A percentile compares a stretch with the other conserved stretches of the same genome.
These are phyloP conservation scores for Liodrosophila aerea DNA, from an alignment of 2,888 invertebrate genomes.

Conservation along the genomic window DNA sequence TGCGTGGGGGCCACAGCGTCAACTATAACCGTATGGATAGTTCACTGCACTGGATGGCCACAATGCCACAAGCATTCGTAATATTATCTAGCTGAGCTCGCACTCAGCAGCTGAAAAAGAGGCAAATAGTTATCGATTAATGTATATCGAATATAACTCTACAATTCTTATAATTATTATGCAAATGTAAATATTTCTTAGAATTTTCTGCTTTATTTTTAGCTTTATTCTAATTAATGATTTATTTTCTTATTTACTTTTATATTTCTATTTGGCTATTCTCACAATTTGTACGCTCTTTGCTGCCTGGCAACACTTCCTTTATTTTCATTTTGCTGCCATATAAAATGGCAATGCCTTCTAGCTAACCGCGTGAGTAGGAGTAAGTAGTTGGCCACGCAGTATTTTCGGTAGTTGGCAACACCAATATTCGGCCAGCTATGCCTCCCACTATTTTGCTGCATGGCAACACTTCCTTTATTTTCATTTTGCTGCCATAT, in stretches of 20 bases:
- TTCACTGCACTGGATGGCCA: constrained; percentile 56
- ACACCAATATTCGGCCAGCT: too few species aligned
- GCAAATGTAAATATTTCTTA: not conserved
- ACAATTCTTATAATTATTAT: too few species aligned
- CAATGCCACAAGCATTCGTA: constrained; percentile 28
- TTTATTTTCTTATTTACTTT: not conserved
- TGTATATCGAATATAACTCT: not conserved
- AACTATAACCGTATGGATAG: constrained; percentile 71
- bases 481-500: too few species aligned
- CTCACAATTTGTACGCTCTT: not conserved
- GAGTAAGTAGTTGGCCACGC: too few species aligned
- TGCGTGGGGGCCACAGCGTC: constrained; percentile 82
- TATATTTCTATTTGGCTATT: too few species aligned
- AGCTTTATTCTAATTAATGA: not conserved
- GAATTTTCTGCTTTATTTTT: too few species aligned
- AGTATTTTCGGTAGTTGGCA: too few species aligned
- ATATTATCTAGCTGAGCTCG: constrained; percentile 14
- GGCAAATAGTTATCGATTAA: not conserved
- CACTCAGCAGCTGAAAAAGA: constrained; percentile 15
- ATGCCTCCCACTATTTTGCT: too few species aligned
- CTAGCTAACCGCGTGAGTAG: too few species aligned
- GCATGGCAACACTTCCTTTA: too few species aligned
- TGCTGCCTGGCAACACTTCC: not conserved
- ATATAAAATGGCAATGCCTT: too few species aligned
- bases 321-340: too few species aligned